These are phyloP conservation scores for Scaptomyza montana DNA, from an alignment of 1,140 invertebrate genomes.

Conservation along the genomic window DNA sequence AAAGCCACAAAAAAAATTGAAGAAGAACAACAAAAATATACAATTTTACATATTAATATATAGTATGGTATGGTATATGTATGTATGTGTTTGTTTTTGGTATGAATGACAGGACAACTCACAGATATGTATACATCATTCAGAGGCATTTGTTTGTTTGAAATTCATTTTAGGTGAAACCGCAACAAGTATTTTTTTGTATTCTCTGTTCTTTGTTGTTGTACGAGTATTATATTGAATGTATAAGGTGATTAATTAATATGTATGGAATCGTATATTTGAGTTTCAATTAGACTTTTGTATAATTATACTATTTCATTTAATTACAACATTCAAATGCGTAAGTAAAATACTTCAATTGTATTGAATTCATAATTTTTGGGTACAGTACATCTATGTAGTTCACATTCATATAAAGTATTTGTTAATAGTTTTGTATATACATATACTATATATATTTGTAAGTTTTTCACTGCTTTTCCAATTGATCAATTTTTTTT, in stretches of 20 bases:
- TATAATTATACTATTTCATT: not conserved
- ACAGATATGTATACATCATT: slow-evolving; percentile 37
- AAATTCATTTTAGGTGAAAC: slow-evolving; percentile 19
- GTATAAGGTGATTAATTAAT: not conserved
- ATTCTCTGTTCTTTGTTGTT: not conserved
- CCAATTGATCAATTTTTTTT: not conserved
- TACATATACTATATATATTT: too few relatives aligned
- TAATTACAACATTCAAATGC: slow-evolving; percentile 1
- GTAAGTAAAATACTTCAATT: not conserved
- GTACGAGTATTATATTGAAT: not conserved
- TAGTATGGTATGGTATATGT: not conserved
- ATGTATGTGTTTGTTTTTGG: slow-evolving; percentile 2
- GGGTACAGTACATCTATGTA: not conserved
- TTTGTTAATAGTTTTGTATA: not conserved
- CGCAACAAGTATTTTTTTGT: slow-evolving; percentile 1
- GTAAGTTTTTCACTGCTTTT: not conserved
- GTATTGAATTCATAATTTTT: not conserved
- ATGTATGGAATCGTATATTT: not conserved
- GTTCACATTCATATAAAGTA: not conserved
- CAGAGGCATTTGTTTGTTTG: slow-evolving; percentile 13
- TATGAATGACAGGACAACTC: slow-evolving; percentile 16
- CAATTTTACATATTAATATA: not conserved
- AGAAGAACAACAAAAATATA: not conserved
- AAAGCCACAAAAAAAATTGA: not conserved
- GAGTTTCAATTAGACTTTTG: not conserved